phyloP scores from a whole-genome alignment of 2,113 vertebrate species.

The Xerus inauris region DNA sequence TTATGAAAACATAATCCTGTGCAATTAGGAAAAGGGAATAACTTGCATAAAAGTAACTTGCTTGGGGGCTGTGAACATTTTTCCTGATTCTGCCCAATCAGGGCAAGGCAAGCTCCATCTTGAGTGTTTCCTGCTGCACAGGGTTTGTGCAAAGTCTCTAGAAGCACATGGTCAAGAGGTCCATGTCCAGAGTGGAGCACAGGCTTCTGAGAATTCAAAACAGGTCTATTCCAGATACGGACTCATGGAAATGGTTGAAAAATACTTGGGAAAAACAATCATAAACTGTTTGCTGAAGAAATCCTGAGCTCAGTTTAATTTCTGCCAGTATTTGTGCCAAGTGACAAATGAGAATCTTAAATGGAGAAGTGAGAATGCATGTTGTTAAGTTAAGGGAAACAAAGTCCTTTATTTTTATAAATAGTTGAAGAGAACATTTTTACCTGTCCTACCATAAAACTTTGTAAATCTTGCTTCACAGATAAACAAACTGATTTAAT shows the following conservation, averaged over 20 bases:
- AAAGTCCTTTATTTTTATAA: not conserved
- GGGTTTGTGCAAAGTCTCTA: slow-evolving; percentile 1
- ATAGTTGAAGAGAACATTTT: not conserved
- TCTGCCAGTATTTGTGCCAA: slow-evolving; percentile 30
- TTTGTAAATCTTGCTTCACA: not conserved
- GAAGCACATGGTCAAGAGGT: slow-evolving; percentile 69
- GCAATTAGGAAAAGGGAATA: not conserved
- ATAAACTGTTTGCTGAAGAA: not conserved
- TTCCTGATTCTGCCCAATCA: not conserved
- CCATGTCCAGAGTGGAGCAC: slow-evolving; percentile 1
- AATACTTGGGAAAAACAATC: not conserved
- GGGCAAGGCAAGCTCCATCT: not conserved
- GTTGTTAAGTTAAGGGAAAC: not conserved
- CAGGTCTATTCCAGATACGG: not conserved
- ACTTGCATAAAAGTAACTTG: not conserved
- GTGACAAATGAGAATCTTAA: slow-evolving; percentile 24
- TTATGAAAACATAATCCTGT: not conserved
- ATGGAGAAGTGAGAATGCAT: not conserved
- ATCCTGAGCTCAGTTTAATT: not conserved
- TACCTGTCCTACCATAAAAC: not conserved
- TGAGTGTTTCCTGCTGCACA: slow-evolving; percentile 11
- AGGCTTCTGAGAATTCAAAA: not conserved
- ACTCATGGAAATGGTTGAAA: not conserved
- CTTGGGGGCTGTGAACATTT: not conserved
- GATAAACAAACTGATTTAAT: not conserved